Conservation (phyloP, 1,140 invertebrate genomes). For the Polyergus mexicanus region DNA sequence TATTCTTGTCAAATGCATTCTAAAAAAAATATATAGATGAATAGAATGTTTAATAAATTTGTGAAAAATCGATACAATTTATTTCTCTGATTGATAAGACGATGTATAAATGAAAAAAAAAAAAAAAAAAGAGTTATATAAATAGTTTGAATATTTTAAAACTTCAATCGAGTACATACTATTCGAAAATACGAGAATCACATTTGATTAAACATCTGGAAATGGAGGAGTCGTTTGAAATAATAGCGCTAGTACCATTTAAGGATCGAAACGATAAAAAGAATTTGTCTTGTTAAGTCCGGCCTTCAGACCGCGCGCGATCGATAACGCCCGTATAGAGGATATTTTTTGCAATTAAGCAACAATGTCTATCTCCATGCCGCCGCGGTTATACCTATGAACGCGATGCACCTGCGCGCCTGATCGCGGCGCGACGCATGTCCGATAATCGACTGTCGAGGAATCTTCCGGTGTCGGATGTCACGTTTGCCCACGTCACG, state of each 20-base stretch:
- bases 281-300: constrained; percentile 2
- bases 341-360: constrained; percentile 51
- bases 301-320: background rate
- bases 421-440: constrained; percentile 54
- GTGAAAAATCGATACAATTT: background rate
- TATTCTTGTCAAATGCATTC: background rate
- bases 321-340: constrained; percentile 52
- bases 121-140: too few species aligned
- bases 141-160: background rate
- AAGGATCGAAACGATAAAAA: constrained; percentile 2
- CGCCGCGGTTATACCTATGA: background rate
- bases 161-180: background rate
- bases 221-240: constrained; percentile 41
- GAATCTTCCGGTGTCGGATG: constrained; percentile 21
- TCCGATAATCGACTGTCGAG: constrained; percentile 55
- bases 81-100: background rate
- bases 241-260: background rate
- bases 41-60: background rate
- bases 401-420: constrained; percentile 51
- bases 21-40: background rate
- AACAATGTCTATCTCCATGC: constrained; percentile 35
- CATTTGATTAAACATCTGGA: constrained; percentile 60
- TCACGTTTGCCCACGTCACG: constrained; percentile 35
- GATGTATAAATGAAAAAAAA: too few species aligned
- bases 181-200: constrained; percentile 37